A percentile compares a stretch with the other conserved stretches of the same genome.
These are phyloP conservation scores for Epinotia nisella DNA, from an alignment of 2,888 invertebrate species.

Conservation along the genomic window DNA sequence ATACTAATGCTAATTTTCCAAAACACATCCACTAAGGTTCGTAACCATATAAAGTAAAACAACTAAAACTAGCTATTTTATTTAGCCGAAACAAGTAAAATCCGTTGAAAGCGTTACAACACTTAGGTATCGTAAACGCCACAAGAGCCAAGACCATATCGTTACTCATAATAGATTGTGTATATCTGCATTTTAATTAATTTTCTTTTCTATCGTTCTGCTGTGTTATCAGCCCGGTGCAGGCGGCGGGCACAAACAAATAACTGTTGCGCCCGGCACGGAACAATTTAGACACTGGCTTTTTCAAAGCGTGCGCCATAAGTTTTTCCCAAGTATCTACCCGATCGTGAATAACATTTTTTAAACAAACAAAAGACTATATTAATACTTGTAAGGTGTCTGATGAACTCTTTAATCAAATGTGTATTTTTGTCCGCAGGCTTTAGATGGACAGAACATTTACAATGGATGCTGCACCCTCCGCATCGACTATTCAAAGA, in stretches of 20 bases:
- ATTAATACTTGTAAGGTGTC: background rate
- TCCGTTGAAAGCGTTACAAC: background rate
- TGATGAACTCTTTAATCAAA: conserved; percentile 10
- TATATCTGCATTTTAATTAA: conserved; percentile 84
- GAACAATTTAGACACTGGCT: conserved; percentile 71
- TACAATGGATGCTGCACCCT: conserved; percentile 99
- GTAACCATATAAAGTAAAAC: no score
- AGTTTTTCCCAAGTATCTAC: background rate
- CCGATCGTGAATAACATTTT: background rate
- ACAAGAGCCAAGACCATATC: conserved; percentile 62
- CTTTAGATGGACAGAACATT: conserved; percentile 99
- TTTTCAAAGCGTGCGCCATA: conserved; percentile 22
- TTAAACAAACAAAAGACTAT: background rate
- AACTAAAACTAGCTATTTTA: no score
- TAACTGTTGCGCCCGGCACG: conserved; percentile 69
- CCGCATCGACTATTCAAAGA: conserved; percentile 99
- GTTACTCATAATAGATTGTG: conserved; percentile 76
- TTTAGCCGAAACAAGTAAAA: background rate
- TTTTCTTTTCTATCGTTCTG: conserved; percentile 82
- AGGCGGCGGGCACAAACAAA: conserved; percentile 80
- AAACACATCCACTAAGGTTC: no score
- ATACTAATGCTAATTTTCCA: no score
- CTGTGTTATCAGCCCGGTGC: conserved; percentile 75
- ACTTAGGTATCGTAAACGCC: background rate
- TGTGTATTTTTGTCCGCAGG: conserved; percentile 81